These are phyloP conservation scores for Hydrolagus affinis DNA, from an alignment of 2,113 vertebrate genomes.

Conservation along the genomic window DNA sequence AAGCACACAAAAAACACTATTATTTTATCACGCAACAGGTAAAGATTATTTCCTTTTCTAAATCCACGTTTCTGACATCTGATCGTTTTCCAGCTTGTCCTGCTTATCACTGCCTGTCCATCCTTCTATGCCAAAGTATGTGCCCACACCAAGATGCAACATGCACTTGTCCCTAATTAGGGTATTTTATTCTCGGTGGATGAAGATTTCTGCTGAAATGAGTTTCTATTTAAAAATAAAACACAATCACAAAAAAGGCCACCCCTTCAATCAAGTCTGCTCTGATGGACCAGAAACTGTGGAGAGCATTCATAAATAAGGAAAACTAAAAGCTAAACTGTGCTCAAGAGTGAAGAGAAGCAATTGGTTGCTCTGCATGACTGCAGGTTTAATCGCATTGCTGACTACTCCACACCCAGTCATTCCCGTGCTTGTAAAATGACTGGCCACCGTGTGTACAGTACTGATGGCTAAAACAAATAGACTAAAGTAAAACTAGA, in stretches of 20 bases:
- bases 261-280: background rate
- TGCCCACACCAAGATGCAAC: background rate
- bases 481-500: background rate
- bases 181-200: background rate
- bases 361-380: background rate
- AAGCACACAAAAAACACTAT: background rate
- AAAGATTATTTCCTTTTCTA: background rate
- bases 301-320: background rate
- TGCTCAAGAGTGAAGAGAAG: no score
- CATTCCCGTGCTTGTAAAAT: background rate
- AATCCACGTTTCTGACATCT: background rate
- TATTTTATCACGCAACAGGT: background rate
- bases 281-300: background rate
- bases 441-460: background rate
- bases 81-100: background rate
- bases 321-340: no score
- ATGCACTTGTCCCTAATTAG: constrained; percentile 3
- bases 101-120: constrained; percentile 6
- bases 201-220: background rate
- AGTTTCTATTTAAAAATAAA: background rate
- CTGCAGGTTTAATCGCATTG: background rate
- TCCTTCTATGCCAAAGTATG: constrained; percentile 12
- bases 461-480: background rate
- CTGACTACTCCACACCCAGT: background rate
- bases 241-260: background rate